Percentiles rank a stretch among this genome's conserved stretches.
Evolutionary conservation across 2,888 invertebrate species (phyloP).

Genomic region (Cerastis rubricosa): DNA sequence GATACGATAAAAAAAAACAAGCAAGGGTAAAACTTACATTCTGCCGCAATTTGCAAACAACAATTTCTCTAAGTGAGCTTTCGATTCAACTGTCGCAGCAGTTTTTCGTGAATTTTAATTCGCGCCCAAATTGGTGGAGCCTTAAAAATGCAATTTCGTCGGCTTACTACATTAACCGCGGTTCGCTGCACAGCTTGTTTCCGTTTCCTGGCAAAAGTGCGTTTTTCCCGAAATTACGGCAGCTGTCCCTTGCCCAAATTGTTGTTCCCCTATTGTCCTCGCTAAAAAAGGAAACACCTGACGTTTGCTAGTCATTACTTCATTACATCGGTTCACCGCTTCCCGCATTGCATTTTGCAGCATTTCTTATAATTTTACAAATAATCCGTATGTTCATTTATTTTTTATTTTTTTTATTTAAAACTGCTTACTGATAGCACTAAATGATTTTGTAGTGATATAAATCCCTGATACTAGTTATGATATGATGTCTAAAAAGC

Average conservation of each 20-base stretch:
- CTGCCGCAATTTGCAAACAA: slow-evolving; percentile 49
- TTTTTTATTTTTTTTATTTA: no score
- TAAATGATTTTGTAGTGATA: neutral
- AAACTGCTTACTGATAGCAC: neutral
- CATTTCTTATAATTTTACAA: neutral
- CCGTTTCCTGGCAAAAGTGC: slow-evolving; percentile 87
- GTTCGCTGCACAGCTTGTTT: slow-evolving; percentile 87
- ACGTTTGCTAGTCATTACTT: slow-evolving; percentile 22
- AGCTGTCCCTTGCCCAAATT: slow-evolving; percentile 78
- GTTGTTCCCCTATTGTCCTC: slow-evolving; percentile 41
- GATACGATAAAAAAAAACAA: slow-evolving; percentile 26
- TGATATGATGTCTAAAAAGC: no score
- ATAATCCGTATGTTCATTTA: neutral
- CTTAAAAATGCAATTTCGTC: slow-evolving; percentile 89
- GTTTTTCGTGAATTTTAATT: slow-evolving; percentile 66
- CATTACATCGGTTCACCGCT: slow-evolving; percentile 33
- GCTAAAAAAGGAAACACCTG: slow-evolving; percentile 58
- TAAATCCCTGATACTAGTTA: no score
- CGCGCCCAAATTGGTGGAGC: slow-evolving; percentile 82
- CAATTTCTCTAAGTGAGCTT: slow-evolving; percentile 37
- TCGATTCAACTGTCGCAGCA: slow-evolving; percentile 43
- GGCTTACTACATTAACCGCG: slow-evolving; percentile 84
- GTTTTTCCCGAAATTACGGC: slow-evolving; percentile 86
- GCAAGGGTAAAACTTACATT: slow-evolving; percentile 4
- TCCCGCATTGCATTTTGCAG: neutral